Evolutionary conservation across 2,888 invertebrate species (phyloP).

Genomic region (Rhorus exstirpatorius): DNA sequence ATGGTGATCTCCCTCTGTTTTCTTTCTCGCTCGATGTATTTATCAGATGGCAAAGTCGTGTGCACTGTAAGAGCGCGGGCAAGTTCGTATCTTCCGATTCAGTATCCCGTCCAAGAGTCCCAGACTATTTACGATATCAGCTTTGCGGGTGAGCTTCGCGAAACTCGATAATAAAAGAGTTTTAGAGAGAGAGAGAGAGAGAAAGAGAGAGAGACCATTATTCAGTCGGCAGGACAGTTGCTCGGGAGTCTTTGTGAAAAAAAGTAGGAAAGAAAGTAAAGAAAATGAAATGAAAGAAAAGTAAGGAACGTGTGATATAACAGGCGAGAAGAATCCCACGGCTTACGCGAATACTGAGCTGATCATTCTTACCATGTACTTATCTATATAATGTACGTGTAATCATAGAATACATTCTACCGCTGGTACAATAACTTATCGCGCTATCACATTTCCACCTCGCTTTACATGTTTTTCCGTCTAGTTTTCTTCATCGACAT

Average conservation of each 20-base stretch:
- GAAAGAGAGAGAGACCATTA: constrained; percentile 32
- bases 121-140: constrained; percentile 57
- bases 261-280: background rate
- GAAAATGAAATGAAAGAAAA: constrained; percentile 1
- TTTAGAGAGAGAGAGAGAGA: constrained; percentile 3
- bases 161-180: constrained; percentile 53
- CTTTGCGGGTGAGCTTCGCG: constrained; percentile 6
- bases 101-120: constrained; percentile 27
- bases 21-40: constrained; percentile 1
- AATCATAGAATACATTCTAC: background rate
- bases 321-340: constrained; percentile 19
- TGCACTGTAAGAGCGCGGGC: background rate
- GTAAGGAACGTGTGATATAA: constrained; percentile 6
- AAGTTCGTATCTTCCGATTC: constrained; percentile 49
- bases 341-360: background rate
- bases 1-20: background rate
- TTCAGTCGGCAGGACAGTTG: constrained; percentile 39
- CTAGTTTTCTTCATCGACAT: no score
- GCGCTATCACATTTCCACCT: background rate
- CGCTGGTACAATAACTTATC: background rate
- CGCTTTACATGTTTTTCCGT: background rate
- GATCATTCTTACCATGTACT: constrained; percentile 4
- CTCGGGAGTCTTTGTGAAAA: constrained; percentile 2
- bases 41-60: constrained; percentile 33
- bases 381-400: constrained; percentile 1